Evolutionary conservation across 53 echinoderm and acorn worm species (phyloP), one percentile per base, ranked within the genome.

Genomic region (Paracentrotus lividus): DNA sequence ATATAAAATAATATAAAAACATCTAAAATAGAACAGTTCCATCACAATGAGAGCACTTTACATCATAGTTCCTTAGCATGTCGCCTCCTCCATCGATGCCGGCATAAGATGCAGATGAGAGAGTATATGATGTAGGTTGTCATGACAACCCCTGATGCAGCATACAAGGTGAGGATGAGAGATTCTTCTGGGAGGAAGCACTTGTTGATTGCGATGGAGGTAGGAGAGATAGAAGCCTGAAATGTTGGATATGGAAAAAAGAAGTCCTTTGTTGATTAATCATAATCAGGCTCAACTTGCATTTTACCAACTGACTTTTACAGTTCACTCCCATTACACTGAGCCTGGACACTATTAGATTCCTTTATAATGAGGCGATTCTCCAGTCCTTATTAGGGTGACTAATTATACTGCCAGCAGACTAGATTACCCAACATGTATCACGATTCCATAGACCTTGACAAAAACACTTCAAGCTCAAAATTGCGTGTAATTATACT

Each of bases 151-250:
- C 72, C 75, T 9, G 91, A 91, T 75, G 54, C 72, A 36, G 38
- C 54, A 53, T 98, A 98, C 36, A 96, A 81, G 61, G 14, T 49
- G 67, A 96, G 93, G 34, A 98, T 95, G 38, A 95, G 94, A 5
- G 93, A 92, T 44, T 98, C 98, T 76, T 97, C 86, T 49, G 98
- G 98, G 24, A 98, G 81, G 86, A 98, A 98, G 77, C 98, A 98
- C 88, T 98, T 98, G 92, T 91, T 93, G 90, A 94, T 96, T 20
- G 93, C 93, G 84, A 96, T 96, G 42, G 92, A 84, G 36, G 92
- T 90, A 23, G 90, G 78, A 23, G 98, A 92, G 26, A 98, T 96
- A 8, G 95, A 95, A 57, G 96, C 97, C 97, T 97, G 95, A 33
- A 40, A 55, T 40, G 36, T 2, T 47, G 8, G 49, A 84, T 5